Evolutionary conservation across 2,888 invertebrate genomes (phyloP), one percentile per base, ranked within the genome.

Genomic region (Leucophora obtusa): DNA sequence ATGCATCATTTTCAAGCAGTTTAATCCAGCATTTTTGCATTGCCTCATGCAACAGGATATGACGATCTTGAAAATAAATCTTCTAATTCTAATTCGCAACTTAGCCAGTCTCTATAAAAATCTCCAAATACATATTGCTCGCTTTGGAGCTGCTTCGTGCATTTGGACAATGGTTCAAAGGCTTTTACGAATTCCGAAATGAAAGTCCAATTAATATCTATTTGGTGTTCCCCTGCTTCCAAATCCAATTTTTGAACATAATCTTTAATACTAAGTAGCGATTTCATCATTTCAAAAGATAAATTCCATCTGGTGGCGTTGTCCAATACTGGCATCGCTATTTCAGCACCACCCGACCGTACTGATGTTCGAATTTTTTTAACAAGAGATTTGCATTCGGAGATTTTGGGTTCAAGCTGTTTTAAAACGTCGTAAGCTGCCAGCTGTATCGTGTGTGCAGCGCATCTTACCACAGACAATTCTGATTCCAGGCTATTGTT

Each of bases 181-280:
- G 77, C 81, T 54, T 14, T 62, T n/a, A 72, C 17, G 78, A 84
- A 84, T 1, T 77, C 51, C 17, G 47, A 43, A 2, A 83, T 66
- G 70, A 84, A 83, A 15, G 9, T 17, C 83, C 83, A 82, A 54
- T 83, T 63, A 38, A 83, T 72, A n/a, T 81, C 72, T 14, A 73
- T 18, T 7, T 63, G 15, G 56, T 33, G n/a, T n/a, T n/a, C 28
- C 2, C 50, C 73, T 43, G 9, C n/a, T n/a, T n/a, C n/a, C n/a
- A n/a, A 69, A 14, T 33, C 33, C 8, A 33, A 33, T 33, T 33
- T 33, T 33, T 33, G 5, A 33, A 33, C 8, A 33, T 33, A 33
- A 4, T 33, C 33, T 8, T 33, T 33, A 4, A 4, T 33, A 54
- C 33, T 15, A 21, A 11, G 60, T 54, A 47, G 50, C 50, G 72